Conservation (phyloP, 2,113 vertebrate species). For the Rana temporaria region DNA sequence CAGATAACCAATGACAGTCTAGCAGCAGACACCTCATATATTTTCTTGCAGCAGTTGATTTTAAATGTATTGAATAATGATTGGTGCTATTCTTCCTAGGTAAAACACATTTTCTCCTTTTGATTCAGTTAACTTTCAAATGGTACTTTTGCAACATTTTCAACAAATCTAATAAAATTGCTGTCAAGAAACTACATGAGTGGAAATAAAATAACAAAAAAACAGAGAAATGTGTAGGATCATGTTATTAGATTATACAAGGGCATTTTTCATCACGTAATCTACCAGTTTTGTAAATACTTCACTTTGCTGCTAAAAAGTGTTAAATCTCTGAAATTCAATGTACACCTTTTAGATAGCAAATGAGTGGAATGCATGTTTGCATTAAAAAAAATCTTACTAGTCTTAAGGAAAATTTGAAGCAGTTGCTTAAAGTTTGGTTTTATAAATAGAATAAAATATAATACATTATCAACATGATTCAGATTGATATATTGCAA, state of each 20-base stretch:
- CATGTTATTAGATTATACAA: conserved; percentile 35
- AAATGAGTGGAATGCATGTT: conserved; percentile 21
- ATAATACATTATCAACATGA: too few species aligned
- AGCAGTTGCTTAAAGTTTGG: too few species aligned
- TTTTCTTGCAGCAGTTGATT: conserved; percentile 75
- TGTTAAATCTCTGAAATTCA: conserved; percentile 27
- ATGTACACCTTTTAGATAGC: conserved; percentile 10
- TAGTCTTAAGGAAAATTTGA: not conserved
- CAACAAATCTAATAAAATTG: conserved; percentile 56
- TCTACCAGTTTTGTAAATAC: conserved; percentile 36
- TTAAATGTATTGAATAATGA: conserved; percentile 81
- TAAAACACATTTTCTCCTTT: conserved; percentile 66
- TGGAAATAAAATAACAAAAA: conserved; percentile 52
- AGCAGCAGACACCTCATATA: conserved; percentile 74
- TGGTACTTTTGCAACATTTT: conserved; percentile 48
- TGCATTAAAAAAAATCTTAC: not conserved
- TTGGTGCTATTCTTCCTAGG: conserved; percentile 70
- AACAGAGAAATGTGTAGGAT: conserved; percentile 43
- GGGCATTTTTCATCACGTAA: conserved; percentile 24
- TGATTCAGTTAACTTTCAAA: conserved; percentile 63
- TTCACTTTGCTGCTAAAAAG: conserved; percentile 9
- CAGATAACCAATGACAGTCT: conserved; percentile 75
- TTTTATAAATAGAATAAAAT: too few species aligned
- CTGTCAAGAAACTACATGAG: conserved; percentile 49
- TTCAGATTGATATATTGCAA: too few species aligned